A percentile compares a stretch with the other conserved stretches of the same genome.
Conservation (phyloP, 2,113 vertebrate genomes). For the Oryzias javanicus region DNA sequence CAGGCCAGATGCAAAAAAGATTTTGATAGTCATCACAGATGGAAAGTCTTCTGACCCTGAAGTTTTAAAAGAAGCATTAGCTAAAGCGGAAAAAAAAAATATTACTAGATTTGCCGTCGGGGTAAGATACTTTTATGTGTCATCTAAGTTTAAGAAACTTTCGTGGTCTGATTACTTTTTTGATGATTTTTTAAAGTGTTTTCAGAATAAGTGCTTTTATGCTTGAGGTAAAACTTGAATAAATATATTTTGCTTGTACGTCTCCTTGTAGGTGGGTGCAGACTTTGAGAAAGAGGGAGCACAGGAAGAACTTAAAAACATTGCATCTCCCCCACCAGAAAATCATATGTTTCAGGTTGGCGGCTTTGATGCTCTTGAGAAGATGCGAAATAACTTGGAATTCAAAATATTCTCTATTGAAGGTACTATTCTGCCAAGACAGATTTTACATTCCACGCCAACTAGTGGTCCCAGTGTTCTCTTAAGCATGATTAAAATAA, state of each 20-base stretch:
- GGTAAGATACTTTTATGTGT: conserved; percentile 43
- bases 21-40: conserved; percentile 75
- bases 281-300: rapidly evolving
- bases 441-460: background rate
- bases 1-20: conserved; percentile 51
- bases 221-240: background rate
- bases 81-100: background rate
- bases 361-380: background rate
- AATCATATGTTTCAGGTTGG: conserved; percentile 15
- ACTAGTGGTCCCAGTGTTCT: too few relatives aligned
- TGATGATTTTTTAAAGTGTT: background rate
- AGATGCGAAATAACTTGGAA: background rate
- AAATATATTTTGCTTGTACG: background rate
- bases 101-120: conserved; percentile 73
- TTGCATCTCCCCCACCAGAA: conserved; percentile 64
- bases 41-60: background rate
- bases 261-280: conserved; percentile 67
- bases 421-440: background rate
- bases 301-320: conserved; percentile 38
- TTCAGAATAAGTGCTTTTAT: background rate
- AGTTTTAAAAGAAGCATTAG: rapidly evolving
- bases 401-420: conserved; percentile 5
- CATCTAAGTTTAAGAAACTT: background rate
- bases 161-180: background rate
- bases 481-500: too few relatives aligned